Conservation (phyloP, 2,797 vertebrate genomes). For the Sternarchorhynchus goeldii region DNA sequence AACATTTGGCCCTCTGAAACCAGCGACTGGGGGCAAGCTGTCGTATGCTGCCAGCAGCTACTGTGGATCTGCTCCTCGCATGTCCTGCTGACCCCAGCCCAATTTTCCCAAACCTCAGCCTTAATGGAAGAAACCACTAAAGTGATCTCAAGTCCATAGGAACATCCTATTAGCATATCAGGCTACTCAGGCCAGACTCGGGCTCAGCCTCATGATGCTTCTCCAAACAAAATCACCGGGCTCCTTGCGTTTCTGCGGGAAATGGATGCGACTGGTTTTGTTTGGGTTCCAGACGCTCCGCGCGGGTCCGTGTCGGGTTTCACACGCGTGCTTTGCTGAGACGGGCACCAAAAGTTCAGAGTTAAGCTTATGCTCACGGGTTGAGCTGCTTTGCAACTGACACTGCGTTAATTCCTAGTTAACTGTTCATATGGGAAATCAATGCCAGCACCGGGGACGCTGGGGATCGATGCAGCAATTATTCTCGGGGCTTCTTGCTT, state of each 20-base stretch:
- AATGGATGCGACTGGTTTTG: constrained; percentile 50
- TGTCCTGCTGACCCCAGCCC: constrained; percentile 23
- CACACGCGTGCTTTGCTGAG: constrained; percentile 24
- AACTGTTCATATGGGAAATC: constrained; percentile 39
- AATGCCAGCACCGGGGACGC: constrained; percentile 41
- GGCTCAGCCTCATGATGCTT: constrained; percentile 69
- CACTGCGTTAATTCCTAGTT: constrained; percentile 40
- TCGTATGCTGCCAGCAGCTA: constrained; percentile 10
- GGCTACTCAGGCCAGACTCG: constrained; percentile 76
- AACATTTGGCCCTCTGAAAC: no score
- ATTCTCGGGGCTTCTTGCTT: constrained; percentile 43
- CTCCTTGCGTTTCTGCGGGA: constrained; percentile 52
- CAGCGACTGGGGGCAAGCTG: background rate
- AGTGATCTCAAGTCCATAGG: constrained; percentile 56
- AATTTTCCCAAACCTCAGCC: constrained; percentile 29
- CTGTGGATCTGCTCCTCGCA: constrained; percentile 4
- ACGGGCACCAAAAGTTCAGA: constrained; percentile 22
- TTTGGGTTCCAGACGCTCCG: constrained; percentile 50
- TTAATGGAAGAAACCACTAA: constrained; percentile 47
- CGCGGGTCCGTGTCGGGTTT: constrained; percentile 36
- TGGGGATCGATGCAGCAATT: constrained; percentile 45
- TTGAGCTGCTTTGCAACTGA: constrained; percentile 14
- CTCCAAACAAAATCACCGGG: constrained; percentile 61
- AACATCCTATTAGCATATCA: constrained; percentile 48
- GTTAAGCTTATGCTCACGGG: constrained; percentile 28